These are phyloP conservation scores for Muschampia plurimacula DNA, from an alignment of 2,888 invertebrate genomes.

Conservation along the genomic window DNA sequence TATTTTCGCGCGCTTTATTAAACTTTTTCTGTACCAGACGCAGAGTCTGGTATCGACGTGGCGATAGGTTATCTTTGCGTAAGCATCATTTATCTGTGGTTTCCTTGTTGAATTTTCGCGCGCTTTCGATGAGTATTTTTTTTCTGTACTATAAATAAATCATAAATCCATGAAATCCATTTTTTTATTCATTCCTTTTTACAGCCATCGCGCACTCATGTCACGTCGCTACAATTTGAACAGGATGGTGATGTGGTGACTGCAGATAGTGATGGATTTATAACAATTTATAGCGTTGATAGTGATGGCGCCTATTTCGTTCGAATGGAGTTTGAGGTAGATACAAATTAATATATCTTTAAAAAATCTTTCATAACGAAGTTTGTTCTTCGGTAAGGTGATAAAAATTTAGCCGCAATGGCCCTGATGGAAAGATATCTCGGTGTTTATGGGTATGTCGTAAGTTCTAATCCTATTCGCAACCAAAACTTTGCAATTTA, in stretches of 20 bases:
- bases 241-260: slow-evolving; percentile 97
- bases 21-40: no score
- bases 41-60: no score
- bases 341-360: slow-evolving; percentile 6
- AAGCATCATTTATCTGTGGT: no score
- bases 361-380: background rate
- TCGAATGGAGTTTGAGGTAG: slow-evolving; percentile 94
- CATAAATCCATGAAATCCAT: no score
- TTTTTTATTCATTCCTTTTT: slow-evolving; percentile 29
- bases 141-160: background rate
- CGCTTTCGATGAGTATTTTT: background rate
- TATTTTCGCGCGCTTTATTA: background rate
- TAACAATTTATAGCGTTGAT: slow-evolving; percentile 95
- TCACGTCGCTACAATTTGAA: slow-evolving; percentile 95
- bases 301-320: slow-evolving; percentile 96
- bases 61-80: no score
- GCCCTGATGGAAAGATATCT: no score
- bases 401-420: background rate
- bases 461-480: no score
- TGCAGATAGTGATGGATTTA: slow-evolving; percentile 96
- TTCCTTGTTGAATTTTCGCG: background rate
- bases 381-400: background rate
- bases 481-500: no score
- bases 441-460: no score
- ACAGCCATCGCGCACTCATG: slow-evolving; percentile 92